These are phyloP conservation scores for Chrysomallon squamiferum DNA, from an alignment of 1,140 invertebrate genomes.

Conservation along the genomic window DNA sequence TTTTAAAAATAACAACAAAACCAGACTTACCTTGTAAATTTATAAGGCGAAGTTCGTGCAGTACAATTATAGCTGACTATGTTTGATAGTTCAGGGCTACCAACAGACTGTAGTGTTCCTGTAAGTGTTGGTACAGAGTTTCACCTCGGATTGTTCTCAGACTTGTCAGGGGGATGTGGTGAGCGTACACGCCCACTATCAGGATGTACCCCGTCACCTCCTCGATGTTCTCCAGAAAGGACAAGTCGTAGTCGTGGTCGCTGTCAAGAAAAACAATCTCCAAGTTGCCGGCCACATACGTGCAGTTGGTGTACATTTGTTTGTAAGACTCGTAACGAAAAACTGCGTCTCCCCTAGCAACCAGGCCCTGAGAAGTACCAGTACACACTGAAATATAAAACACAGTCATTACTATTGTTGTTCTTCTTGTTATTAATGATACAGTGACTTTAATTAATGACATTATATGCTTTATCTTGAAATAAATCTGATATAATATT, in stretches of 20 bases:
- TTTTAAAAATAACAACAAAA: no score
- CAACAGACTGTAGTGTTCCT: conserved; percentile 58
- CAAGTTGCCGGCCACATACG: conserved; percentile 95
- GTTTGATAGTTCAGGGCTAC: conserved; percentile 57
- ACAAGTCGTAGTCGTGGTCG: conserved; percentile 72
- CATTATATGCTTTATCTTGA: no score
- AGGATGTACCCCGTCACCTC: conserved; percentile 96
- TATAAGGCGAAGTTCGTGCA: no score
- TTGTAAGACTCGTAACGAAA: conserved; percentile 91
- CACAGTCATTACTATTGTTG: no score
- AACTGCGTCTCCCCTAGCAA: conserved; percentile 70
- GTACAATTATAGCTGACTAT: no score
- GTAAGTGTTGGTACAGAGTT: conserved; percentile 78
- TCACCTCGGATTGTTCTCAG: conserved; percentile 94
- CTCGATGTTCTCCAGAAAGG: conserved; percentile 89
- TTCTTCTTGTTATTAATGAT: no score
- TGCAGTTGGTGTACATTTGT: conserved; percentile 95
- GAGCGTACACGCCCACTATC: conserved; percentile 90
- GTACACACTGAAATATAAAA: conserved; percentile 56
- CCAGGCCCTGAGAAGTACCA: conserved; percentile 45
- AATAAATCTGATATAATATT: neutral
- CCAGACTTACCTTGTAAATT: no score
- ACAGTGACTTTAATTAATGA: no score
- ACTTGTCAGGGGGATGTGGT: conserved; percentile 82
- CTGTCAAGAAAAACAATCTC: conserved; percentile 71